A percentile compares a stretch with the other conserved stretches of the same genome.
phyloP scores from a whole-genome alignment of 37 sponge, comb jelly and placozoan genomes.

The Dysidea cf. avara region DNA sequence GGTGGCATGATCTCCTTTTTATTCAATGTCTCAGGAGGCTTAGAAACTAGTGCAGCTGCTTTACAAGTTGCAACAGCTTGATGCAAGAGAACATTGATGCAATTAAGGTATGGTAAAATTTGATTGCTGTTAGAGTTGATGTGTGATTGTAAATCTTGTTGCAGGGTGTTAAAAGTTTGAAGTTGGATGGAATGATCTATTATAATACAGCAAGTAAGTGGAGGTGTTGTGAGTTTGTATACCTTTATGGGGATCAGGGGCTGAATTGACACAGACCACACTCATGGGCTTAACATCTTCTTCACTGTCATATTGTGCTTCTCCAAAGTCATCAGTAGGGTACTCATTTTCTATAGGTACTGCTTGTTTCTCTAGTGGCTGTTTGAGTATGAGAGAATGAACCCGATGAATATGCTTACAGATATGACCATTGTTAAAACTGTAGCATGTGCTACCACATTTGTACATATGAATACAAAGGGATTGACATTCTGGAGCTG shows the following conservation, averaged over 20 bases:
- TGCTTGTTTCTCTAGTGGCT: background rate
- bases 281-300: no score
- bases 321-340: no score
- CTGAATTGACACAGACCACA: no score
- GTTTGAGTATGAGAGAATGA: slow-evolving; percentile 10
- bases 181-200: slow-evolving; percentile 20
- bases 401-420: slow-evolving; percentile 33
- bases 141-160: background rate
- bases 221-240: no score
- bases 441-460: slow-evolving; percentile 21
- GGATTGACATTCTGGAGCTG: slow-evolving; percentile 8
- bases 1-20: slow-evolving; percentile 13
- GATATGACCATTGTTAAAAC: slow-evolving; percentile 35
- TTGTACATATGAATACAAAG: slow-evolving; percentile 36
- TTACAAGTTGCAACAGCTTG: slow-evolving; percentile 23
- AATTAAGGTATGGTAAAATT: slow-evolving; percentile 23
- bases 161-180: background rate
- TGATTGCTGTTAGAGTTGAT: background rate
- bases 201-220: background rate
- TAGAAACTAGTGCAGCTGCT: slow-evolving; percentile 2
- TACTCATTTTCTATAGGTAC: no score
- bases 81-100: slow-evolving; percentile 14
- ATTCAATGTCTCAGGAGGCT: background rate
- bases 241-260: slow-evolving; percentile 16
- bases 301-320: no score